Base-by-base conservation (phyloP, 1,140 invertebrate genomes). In the Drosophila malerkotliana region DNA sequence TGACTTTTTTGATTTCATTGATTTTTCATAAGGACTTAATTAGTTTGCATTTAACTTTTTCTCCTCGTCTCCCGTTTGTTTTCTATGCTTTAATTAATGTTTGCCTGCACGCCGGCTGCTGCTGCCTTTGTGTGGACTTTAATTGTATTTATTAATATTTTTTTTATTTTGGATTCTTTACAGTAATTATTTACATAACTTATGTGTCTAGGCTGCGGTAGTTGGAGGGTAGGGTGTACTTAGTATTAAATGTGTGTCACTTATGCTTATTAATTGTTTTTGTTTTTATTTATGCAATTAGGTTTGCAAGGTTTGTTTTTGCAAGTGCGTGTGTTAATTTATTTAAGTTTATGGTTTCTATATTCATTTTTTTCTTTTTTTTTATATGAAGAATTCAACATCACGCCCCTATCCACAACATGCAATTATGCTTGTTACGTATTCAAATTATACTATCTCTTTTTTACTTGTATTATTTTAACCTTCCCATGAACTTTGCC, bases 101-200 rank as follows among this genome's bases (percentile, higher is more conserved):
- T 88, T 82, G 59, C 77, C 68, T 72, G 58, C 51, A 56, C 45
- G 44, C 52, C 39, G 55, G 37, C 56, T 14, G 77, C 72, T 79
- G 76, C 72, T 79, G 76, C 51, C 37, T 32, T 44, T 76, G 47
- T 57, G 51, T 63, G 61, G 61, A 60, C 71, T 54, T 81, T 62
- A 45, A 49, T 63, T 47, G 39, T 63, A 39, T 75, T 57, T 76
- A 76, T 79, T 64, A 59, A 71, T 53, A 61, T 68, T 66, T 77
- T 4, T 56, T 51, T 52, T 45, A 52, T 56, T 61, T 64, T 63
- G 15, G 47, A 37, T 67, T 52, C 63, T 87, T 88, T 88, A 88
- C 83, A 88, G 72, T 67, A 83, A 79, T 83, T 88, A 88, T 88
- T 88, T 88, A 88, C 83, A 88, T 77, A 79, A 59, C 83, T 88